A percentile compares a stretch with the other conserved stretches of the same genome.
Conservation (phyloP, 2,888 invertebrate species). For the Dilophus febrilis region DNA sequence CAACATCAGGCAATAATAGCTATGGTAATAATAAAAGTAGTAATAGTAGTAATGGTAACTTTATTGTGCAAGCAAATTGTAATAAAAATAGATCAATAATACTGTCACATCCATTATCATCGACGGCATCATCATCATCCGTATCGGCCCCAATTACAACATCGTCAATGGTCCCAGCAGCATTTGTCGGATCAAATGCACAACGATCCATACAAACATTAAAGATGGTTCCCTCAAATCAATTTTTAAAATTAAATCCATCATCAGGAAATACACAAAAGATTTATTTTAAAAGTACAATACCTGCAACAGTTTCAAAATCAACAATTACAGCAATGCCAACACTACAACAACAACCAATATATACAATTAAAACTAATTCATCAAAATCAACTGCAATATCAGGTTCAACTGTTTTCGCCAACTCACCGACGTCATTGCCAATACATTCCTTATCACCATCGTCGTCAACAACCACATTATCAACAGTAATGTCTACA, state of each 20-base stretch:
- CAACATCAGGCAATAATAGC: neutral
- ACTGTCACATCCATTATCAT: neutral
- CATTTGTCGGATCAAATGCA: conserved; percentile 10
- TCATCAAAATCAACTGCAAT: too few species aligned
- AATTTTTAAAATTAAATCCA: conserved; percentile 27
- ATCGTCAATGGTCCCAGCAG: neutral
- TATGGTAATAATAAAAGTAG: neutral
- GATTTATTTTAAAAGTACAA: conserved; percentile 23
- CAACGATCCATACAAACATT: conserved; percentile 17
- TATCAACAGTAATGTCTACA: too few species aligned
- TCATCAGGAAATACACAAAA: conserved; percentile 21
- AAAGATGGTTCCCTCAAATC: conserved; percentile 27
- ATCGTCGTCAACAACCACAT: too few species aligned
- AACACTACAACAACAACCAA: neutral
- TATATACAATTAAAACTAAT: too few species aligned
- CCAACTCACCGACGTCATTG: too few species aligned
- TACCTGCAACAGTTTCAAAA: too few species aligned
- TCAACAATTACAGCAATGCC: conserved; percentile 3
- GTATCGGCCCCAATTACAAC: neutral
- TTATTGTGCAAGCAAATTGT: too few species aligned
- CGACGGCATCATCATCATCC: neutral
- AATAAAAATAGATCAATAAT: neutral
- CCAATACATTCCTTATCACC: too few species aligned
- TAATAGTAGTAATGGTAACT: neutral
- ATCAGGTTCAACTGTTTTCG: too few species aligned